Base-by-base conservation (phyloP, 2,113 vertebrate species). In the Festucalex cinctus region DNA sequence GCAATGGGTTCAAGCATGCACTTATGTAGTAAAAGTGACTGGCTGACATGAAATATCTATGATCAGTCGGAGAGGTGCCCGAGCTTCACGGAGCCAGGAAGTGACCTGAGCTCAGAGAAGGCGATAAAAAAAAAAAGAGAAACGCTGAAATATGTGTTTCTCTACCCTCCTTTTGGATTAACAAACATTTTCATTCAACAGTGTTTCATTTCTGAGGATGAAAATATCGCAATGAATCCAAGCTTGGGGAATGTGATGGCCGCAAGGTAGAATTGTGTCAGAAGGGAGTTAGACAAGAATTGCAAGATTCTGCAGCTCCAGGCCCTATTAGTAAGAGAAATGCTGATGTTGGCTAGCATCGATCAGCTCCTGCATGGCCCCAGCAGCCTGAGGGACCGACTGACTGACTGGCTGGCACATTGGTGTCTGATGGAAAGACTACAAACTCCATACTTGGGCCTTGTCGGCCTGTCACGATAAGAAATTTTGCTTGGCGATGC, bases 271-370 rank as follows among this genome's bases (percentile, higher is more conserved):
- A 71, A 48, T 66, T 13, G 51, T 22, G 3, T 3, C 68, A 22
- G 41, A 1, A 58, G 69, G 67, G 71, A 73, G 54, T 73, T 28
- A 70, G 69, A 62, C 76, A 59, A 35, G 53, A 71, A 74, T 56
- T 26, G 60, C 64, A 64, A 63, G 76, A 67, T 77, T 51, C 57
- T 73, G 75, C 82, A 69, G 71, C 73, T 64, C 2, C 36, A 49
- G 49, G 79, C 63, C 71, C 82, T 76, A 71, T 72, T 73, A 77
- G 74, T 63, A 35, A 12, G 63, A 83, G 78, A 88, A 88, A 46
- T 83, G 83, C 84, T 88, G 84, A 88, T 80, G 85, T 66, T 69
- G 78, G 69, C 8, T 57, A 39, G 63, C 78, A 90, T 88, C 71
- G 74, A 88, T 88, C 75, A 63, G 77, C 65, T 69, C 65, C 70